Conservation (phyloP, 23 tunicate genomes). For the Trididemnum clinides region DNA sequence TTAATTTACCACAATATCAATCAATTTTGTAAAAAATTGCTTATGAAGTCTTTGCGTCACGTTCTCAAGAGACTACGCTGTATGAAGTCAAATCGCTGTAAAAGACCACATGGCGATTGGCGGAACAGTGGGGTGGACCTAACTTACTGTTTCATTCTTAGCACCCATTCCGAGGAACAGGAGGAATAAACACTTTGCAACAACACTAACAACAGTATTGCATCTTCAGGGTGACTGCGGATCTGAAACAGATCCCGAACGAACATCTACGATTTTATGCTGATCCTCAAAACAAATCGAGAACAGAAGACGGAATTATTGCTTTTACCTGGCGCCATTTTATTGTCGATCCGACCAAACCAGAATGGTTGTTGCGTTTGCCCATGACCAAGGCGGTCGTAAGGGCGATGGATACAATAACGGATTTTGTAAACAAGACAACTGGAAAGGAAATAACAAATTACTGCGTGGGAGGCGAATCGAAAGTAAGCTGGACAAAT, state of each 20-base stretch:
- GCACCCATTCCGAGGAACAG: too few relatives aligned
- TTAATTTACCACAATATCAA: too few relatives aligned
- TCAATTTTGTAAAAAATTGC: too few relatives aligned
- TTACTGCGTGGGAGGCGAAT: slow-evolving; percentile 89
- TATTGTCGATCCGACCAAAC: slow-evolving; percentile 74
- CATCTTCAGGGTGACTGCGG: slow-evolving; percentile 53
- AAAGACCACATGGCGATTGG: too few relatives aligned
- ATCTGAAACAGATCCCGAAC: slow-evolving; percentile 84
- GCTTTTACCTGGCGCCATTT: slow-evolving; percentile 98
- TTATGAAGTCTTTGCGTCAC: too few relatives aligned
- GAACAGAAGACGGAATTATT: slow-evolving; percentile 93
- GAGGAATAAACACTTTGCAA: too few relatives aligned
- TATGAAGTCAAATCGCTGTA: too few relatives aligned
- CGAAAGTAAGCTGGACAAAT: slow-evolving; percentile 77
- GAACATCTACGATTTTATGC: slow-evolving; percentile 64
- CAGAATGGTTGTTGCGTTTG: slow-evolving; percentile 84
- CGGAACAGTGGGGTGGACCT: too few relatives aligned
- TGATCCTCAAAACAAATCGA: slow-evolving; percentile 66
- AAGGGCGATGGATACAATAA: slow-evolving; percentile 80
- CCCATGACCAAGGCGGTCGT: slow-evolving; percentile 99
- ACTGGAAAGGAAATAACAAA: slow-evolving; percentile 56
- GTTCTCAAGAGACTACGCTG: too few relatives aligned
- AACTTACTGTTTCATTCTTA: too few relatives aligned
- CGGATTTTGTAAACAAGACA: slow-evolving; percentile 81
- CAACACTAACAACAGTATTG: too few relatives aligned